Base-by-base conservation (phyloP, 1,140 invertebrate species). In the Orchesella cincta region DNA sequence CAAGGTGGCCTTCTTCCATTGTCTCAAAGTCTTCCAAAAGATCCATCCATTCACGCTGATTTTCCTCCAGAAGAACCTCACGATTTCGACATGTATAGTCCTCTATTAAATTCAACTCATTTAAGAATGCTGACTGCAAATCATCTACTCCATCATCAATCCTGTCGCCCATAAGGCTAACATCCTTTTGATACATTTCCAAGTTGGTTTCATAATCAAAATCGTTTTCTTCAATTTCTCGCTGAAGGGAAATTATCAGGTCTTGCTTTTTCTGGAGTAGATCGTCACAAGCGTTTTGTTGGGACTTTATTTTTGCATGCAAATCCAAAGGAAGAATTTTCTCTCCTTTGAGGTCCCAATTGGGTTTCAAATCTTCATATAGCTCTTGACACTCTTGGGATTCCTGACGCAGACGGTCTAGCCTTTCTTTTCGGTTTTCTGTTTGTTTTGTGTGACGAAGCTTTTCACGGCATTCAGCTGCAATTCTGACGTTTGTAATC, bases 401-500 rank as follows among this genome's bases (percentile, higher is more conserved):
- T 46, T 82, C 81, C 20, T 79, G 16, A 31, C 64, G 31, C 16
- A 82, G 64, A 1, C 54, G 70, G 0, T 70, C 31, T 1, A 82
- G 23, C 16, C 79, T 35, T 28, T 78, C 62, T 39, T 79, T 79
- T 20, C 46, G n/a, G 1, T 18, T 28, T 57, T 79, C 52, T 33
- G 77, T 72, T 33, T 71, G 34, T 26, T 57, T 74, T 12, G 52
- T 73, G 29, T 79, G 78, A 0, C 81, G 73, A 0, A 20, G 20
- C 73, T 73, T 75, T 67, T 82, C 81, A 0, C 81, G 52, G 28
- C 71, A 78, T 39, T 82, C 81, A 2, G 79, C 77, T n/a, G 81
- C 81, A 26, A 78, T 57, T 78, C 79, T 75, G 33, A 82, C 78
- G 70, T 82, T 82, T 31, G 81, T 80, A n/a, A n/a, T n/a, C n/a